Base-by-base conservation (phyloP, 92 coral and sea anemone species). In the Palythoa heliodiscus region DNA sequence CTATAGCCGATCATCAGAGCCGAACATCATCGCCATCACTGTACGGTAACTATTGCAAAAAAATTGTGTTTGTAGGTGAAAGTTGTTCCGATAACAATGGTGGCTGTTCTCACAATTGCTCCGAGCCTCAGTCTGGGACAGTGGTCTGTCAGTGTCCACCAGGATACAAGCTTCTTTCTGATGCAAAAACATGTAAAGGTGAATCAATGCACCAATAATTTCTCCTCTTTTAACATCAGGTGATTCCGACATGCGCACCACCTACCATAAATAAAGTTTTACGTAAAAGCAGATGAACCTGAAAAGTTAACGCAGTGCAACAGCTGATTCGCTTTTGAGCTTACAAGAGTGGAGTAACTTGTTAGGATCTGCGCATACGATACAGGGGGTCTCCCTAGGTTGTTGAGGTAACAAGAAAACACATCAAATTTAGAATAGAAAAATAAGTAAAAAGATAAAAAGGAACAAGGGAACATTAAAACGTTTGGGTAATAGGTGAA, bases 1-100 rank as follows among this genome's bases (percentile, higher is more conserved):
- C 16, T 9, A 3, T 55, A 12, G 13, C 9, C 9, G 2, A 52
- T 7, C 55, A 1, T 52, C 9, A 52, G 0, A 52, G 55, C 13
- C 13, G 11, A 12, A 52, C 4, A 12, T 55, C 3, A 16, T 55
- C 61, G 2, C 11, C 61, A 55, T 55, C 7, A 12, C 16, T 13
- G 16, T 7, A 16, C 15, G 12, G 19, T n/a, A 19, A 15, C 20
- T 7, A 15, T 3, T 7, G 17, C 73, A 69, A 24, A 1, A 8
- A 23, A 23, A 10, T 11, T 14, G 10, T 69, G 40, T 23, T 35
- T 61, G 1, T 19, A 78, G 83, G 60, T 17, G 83, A 63, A 40
- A 61, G 83, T 25, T 78, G 83, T 64, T 61, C 83, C 2, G 72
- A 38, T n/a, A 78, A 63, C 4, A 78, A 78, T 43, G 83, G 83